Evolutionary conservation across 2,888 invertebrate species (phyloP), one percentile per base, ranked within the genome.

Genomic region (Drosophila barbarae): DNA sequence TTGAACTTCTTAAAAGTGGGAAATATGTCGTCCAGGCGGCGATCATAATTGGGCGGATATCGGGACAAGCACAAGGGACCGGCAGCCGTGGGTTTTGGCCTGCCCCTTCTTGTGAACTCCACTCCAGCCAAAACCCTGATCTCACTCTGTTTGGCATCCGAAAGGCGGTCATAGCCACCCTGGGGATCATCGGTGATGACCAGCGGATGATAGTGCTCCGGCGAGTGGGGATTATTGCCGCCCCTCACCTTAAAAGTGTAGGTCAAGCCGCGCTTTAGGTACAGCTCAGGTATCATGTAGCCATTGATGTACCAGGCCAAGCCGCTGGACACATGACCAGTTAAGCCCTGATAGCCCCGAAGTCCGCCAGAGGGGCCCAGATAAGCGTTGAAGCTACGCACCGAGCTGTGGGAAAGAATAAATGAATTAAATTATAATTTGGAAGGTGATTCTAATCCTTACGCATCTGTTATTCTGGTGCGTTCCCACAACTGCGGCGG

Each of bases 251-350:
- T 92, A 87, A 98, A 96, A 13, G 92, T 93, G 90, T 98, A 98
- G 0, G 93, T 94, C 58, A 96, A 91, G 0, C 97, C 97, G 55
- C 98, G 90, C 66, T 96, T 92, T 77, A 98, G 90, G 92, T 95
- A 96, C 68, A 98, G 90, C 88, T 97, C 96, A 0, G 97, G 97
- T 51, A 94, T 93, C 78, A 98, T 90, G 84, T 93, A 93, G 0
- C 98, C 98, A 89, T 98, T 97, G 69, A 98, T 95, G 90, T 97
- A 98, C 96, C 97, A 98, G 12, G 96, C 94, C 42, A 95, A 90
- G 0, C 93, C 94, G 76, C 92, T 94, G 36, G 93, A 92, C 30
- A 92, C 92, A 87, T 93, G 93, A 3, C 92, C 93, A 69, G 94
- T 93, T 50, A 93, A 91, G 44, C 93, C 93, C 88, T 93, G 93